Evolutionary conservation across 2,888 invertebrate species (phyloP), one percentile per base, ranked within the genome.

Genomic region (Lycia hirtaria): DNA sequence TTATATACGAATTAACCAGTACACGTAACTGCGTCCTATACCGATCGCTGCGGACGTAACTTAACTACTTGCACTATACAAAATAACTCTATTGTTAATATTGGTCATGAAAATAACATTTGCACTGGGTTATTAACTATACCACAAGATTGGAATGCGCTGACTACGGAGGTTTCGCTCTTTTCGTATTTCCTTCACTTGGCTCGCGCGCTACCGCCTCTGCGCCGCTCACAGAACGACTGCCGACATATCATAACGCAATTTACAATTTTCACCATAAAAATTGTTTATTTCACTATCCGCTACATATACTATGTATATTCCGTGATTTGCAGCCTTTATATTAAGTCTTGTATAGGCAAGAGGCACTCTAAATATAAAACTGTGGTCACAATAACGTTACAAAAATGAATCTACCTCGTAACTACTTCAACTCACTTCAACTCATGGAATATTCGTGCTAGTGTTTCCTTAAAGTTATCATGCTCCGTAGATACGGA

Each of bases 331-430:
- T 87, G 92, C 92, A 93, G 92, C 92, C 92, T 92, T 92, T 90
- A 88, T 88, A 89, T 54, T 91, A 91, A 92, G 92, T 92, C 92
- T 92, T 92, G 87, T 91, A 90, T 83, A 92, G 92, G 92, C 92
- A 93, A 93, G 93, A 93, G 93, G 93, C 93, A 93, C 93, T 93
- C 93, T 92, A 93, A 92, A 93, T 93, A 93, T 93, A 93, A 92
- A 92, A 92, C 88, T 84, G 92, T 92, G 92, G 93, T 93, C 93
- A 90, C 91, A 91, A 91, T 92, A 80, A 85, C 81, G 75, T 81
- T 85, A 87, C 83, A 88, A 88, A 88, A 91, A 89, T 80, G 84
- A 86, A 85, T 84, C 88, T 89, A 90, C 86, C 64, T 73, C 76
- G 74, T 80, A 84, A 75, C 87, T 87, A 88, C 85, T 81, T 81